A percentile compares a stretch with the other conserved stretches of the same genome.
Evolutionary conservation across 2,888 invertebrate genomes (phyloP).

Genomic region (Sipha maydis): DNA sequence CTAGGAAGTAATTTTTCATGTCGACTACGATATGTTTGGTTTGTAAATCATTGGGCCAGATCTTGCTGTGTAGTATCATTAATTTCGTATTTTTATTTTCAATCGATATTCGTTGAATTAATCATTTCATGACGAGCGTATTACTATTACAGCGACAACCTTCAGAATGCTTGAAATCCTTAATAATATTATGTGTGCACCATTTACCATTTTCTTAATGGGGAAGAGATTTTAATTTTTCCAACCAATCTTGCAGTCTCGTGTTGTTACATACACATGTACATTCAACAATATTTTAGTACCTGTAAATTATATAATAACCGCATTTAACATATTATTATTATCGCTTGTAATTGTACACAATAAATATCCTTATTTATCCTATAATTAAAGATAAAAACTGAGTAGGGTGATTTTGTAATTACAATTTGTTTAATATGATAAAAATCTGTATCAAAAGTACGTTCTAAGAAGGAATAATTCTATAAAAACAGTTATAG

Average conservation of each 20-base stretch:
- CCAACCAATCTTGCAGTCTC: neutral
- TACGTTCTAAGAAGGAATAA: too few relatives aligned
- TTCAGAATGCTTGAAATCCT: constrained; percentile 6
- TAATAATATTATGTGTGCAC: neutral
- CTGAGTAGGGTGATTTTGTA: neutral
- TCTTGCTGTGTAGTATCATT: constrained; percentile 7
- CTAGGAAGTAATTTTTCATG: constrained; percentile 28
- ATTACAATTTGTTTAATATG: neutral
- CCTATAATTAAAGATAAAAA: neutral
- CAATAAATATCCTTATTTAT: neutral
- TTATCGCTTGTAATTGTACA: neutral
- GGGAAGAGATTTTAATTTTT: neutral
- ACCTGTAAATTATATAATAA: neutral
- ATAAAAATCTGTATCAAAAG: neutral
- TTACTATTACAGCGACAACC: neutral
- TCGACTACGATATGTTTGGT: neutral
- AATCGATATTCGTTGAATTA: constrained; percentile 21
- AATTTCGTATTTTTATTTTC: constrained; percentile 27
- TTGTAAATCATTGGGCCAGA: constrained; percentile 37
- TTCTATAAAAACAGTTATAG: too few relatives aligned
- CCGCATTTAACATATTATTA: neutral
- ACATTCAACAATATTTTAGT: neutral
- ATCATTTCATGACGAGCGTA: constrained; percentile 7
- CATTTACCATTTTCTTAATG: neutral
- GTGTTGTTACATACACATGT: neutral